phyloP scores from a whole-genome alignment of 2,113 vertebrate genomes.

The Bungarus multicinctus region DNA sequence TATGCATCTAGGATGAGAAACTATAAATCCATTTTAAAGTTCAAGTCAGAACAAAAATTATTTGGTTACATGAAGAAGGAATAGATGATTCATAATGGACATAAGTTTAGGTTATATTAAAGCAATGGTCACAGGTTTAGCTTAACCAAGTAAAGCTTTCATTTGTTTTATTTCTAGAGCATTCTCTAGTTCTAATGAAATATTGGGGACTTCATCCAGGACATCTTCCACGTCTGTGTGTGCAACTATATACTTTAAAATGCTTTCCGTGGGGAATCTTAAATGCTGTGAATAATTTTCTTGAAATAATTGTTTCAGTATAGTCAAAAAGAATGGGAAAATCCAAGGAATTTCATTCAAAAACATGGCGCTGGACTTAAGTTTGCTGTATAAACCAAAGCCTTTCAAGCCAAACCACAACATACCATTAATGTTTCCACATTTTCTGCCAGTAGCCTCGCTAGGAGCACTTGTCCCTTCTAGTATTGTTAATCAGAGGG shows the following conservation, averaged over 20 bases:
- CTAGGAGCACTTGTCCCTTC: not conserved
- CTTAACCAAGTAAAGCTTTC: not conserved
- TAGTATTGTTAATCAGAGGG: not conserved
- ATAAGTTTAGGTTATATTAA: not conserved
- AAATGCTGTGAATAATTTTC: conserved; percentile 4
- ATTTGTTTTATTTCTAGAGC: not conserved
- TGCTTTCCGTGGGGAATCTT: not conserved
- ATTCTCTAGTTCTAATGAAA: not conserved
- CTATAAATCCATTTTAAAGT: not conserved
- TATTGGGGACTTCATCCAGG: not conserved
- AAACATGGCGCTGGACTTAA: not conserved
- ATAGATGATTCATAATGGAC: not conserved
- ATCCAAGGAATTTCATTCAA: conserved; percentile 8
- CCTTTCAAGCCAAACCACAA: conserved; percentile 2
- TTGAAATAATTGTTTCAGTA: not conserved
- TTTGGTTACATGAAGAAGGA: not conserved
- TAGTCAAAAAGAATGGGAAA: not conserved
- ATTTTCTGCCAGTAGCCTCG: not conserved
- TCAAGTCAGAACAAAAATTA: not conserved
- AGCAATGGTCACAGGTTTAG: not conserved
- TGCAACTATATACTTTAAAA: not conserved
- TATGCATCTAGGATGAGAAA: too few relatives aligned
- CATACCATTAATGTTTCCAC: conserved; percentile 18
- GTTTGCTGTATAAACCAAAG: conserved; percentile 8
- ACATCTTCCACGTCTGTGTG: not conserved